Evolutionary conservation across 2,113 vertebrate species (phyloP), one percentile per base, ranked within the genome.

Genomic region (Aythya baeri): DNA sequence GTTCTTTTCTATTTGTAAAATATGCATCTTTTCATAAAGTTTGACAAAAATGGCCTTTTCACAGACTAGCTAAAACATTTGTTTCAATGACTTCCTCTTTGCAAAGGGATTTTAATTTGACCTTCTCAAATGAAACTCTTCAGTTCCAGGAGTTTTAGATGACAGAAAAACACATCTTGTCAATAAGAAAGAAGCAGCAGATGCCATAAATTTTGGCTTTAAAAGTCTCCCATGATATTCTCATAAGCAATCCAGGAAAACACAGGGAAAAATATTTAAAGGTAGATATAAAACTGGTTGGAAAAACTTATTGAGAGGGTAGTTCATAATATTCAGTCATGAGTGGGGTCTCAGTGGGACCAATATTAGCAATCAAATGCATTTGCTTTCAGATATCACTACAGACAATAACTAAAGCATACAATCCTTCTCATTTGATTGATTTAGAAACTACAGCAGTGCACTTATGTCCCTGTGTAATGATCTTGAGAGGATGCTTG

Each of bases 21-120:
- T n/a, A 63, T 2, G 0, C 43, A 2, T 32, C 36, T 88, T 89
- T 83, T 71, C 38, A 76, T 32, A 61, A 67, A 94, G 6, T 4
- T 94, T 27, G 41, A 80, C 27, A 88, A 74, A 74, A 20, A 54
- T 16, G 0, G 4, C 32, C 67, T 89, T 93, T 94, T 66, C 86
- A 76, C 21, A 82, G 58, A 44, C 38, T 29, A 75, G 13, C 29
- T 61, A 54, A 93, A 46, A 55, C 23, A 44, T 89, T 50, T 86
- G 32, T 83, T 93, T 82, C 87, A 89, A 44, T 23, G 4, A 85
- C 13, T 66, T 79, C 29, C 15, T 79, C 50, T 86, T 93, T 74
- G 31, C 25, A 89, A 83, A 88, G 50, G 17, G 67, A 73, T 41
- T 96, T 83, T 88, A 83, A 91, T 84, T 31, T 93, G 70, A 93